Evolutionary conservation across 2,797 vertebrate genomes (phyloP).

Genomic region (Mormyrops boulengeri): DNA sequence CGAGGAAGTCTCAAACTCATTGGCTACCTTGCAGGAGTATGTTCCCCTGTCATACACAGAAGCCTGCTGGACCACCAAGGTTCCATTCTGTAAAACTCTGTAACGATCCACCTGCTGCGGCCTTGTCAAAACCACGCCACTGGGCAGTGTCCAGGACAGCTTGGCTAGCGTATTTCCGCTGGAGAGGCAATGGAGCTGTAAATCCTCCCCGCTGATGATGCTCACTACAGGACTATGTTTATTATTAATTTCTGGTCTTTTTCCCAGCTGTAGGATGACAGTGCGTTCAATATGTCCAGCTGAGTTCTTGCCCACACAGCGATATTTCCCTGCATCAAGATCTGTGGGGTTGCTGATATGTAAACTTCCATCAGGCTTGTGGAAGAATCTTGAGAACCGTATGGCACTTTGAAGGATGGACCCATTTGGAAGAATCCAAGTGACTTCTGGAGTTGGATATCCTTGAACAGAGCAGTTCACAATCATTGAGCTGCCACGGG

Average conservation of each 20-base stretch:
- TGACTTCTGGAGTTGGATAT: conserved; percentile 49
- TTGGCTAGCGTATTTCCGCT: conserved; percentile 41
- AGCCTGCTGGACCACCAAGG: conserved; percentile 68
- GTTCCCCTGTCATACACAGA: conserved; percentile 80
- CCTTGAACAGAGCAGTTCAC: conserved; percentile 77
- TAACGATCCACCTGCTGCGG: conserved; percentile 72
- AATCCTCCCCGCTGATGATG: conserved; percentile 69
- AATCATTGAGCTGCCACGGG: conserved; percentile 66
- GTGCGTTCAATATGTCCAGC: conserved; percentile 63
- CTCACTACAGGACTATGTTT: conserved; percentile 68
- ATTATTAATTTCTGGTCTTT: conserved; percentile 63
- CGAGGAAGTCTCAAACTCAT: conserved; percentile 64
- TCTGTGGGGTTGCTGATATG: conserved; percentile 66
- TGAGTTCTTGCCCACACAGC: conserved; percentile 66
- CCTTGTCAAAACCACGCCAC: conserved; percentile 63
- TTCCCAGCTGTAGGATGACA: conserved; percentile 68
- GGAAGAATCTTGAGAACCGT: conserved; percentile 64
- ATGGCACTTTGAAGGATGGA: conserved; percentile 60
- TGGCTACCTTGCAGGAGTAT: conserved; percentile 69
- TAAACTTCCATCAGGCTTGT: conserved; percentile 67
- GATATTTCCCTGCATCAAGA: conserved; percentile 73
- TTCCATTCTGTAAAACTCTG: conserved; percentile 70
- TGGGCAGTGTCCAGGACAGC: conserved; percentile 81
- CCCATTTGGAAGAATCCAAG: conserved; percentile 78
- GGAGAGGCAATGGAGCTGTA: conserved; percentile 71